Evolutionary conservation across 2,888 invertebrate species (phyloP).

Genomic region (Nomada flava): DNA sequence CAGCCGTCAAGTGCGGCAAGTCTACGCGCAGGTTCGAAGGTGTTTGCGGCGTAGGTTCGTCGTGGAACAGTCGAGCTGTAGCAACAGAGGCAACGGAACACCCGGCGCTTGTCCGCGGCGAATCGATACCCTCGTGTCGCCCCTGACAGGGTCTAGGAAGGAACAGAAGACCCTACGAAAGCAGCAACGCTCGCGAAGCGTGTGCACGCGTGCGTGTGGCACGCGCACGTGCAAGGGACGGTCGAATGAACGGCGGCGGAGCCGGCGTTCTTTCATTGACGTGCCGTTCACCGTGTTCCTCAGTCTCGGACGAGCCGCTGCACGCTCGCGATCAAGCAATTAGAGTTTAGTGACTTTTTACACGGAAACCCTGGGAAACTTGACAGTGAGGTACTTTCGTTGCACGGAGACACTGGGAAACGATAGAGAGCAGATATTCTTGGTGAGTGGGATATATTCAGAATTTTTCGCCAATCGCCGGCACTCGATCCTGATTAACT

Average conservation of each 20-base stretch:
- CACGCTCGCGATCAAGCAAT: conserved; percentile 18
- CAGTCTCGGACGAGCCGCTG: conserved; percentile 53
- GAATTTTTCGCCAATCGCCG: too few relatives aligned
- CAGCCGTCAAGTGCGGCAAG: too few relatives aligned
- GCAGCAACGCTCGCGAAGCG: conserved; percentile 2
- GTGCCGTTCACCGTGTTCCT: conserved; percentile 31
- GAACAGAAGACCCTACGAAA: not conserved
- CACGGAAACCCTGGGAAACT: not conserved
- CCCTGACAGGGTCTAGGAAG: not conserved
- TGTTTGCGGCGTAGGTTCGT: too few relatives aligned
- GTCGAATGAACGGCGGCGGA: conserved; percentile 42
- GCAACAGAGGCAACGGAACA: not conserved
- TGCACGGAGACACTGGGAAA: too few relatives aligned
- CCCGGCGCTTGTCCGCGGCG: not conserved
- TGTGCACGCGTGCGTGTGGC: conserved; percentile 52
- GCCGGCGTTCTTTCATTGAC: conserved; percentile 67
- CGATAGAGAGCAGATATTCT: not conserved
- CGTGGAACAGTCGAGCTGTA: too few relatives aligned
- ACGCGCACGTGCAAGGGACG: conserved; percentile 49
- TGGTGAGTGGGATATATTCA: not conserved
- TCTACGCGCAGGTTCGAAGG: too few relatives aligned
- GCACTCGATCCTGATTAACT: too few relatives aligned
- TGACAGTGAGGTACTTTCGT: too few relatives aligned
- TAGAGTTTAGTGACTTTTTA: not conserved
- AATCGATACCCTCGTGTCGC: conserved; percentile 35